These are phyloP conservation scores for Anguilla obscura DNA, from an alignment of 2,797 vertebrate genomes.

Conservation along the genomic window DNA sequence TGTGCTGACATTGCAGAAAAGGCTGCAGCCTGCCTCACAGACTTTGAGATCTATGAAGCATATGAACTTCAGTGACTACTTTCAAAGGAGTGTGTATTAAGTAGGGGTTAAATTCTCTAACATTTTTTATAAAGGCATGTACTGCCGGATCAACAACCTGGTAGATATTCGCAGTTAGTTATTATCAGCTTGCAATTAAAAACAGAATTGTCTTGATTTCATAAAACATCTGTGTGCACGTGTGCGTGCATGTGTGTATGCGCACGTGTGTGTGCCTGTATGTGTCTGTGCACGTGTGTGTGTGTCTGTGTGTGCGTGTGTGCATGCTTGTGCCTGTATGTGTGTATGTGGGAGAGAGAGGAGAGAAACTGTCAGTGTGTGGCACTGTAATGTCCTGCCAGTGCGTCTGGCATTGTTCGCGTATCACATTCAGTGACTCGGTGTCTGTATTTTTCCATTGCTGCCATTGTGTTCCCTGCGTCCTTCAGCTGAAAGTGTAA, in stretches of 20 bases:
- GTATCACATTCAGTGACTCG: conserved; percentile 35
- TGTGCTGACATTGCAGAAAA: not conserved
- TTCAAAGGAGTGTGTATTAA: not conserved
- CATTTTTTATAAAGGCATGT: not conserved
- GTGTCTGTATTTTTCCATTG: conserved; percentile 56
- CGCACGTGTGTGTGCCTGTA: not conserved
- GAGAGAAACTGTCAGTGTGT: not conserved
- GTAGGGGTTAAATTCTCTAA: not conserved
- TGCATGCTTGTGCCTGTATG: not conserved
- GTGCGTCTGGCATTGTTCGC: not conserved
- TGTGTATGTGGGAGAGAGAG: not conserved
- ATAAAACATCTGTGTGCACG: not conserved
- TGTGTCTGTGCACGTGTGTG: too few species aligned
- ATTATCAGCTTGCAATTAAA: not conserved
- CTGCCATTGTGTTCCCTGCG: conserved; percentile 35
- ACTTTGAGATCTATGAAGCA: not conserved
- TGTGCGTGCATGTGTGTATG: too few species aligned
- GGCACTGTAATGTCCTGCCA: not conserved
- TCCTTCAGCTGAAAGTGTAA: conserved; percentile 38
- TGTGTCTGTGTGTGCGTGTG: not conserved
- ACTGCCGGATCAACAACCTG: not conserved
- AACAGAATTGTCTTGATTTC: not conserved
- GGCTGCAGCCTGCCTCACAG: not conserved
- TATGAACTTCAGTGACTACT: not conserved
- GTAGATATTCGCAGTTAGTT: not conserved